Evolutionary conservation across 2,113 vertebrate species (phyloP), one percentile per base, ranked within the genome.

Genomic region (Oreochromis spilurus): DNA sequence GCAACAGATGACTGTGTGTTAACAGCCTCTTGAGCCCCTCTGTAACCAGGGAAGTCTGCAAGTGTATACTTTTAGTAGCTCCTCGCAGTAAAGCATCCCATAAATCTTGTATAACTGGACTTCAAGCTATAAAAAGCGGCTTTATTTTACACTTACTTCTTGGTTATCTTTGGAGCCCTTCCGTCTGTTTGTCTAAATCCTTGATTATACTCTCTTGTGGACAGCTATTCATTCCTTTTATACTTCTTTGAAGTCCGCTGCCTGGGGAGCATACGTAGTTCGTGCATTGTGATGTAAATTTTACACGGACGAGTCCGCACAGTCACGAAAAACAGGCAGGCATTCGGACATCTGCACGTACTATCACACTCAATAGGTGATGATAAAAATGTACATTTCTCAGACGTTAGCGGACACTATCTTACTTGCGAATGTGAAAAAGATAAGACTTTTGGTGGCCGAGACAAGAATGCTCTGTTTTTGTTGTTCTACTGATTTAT

Each of bases 11-110:
- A 90, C 81, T 72, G 81, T 87, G 89, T 87, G 88, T 92, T 94
- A 90, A 90, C 65, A 87, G 90, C 72, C 89, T 88, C 87, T 45
- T 16, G 82, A 93, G 88, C 84, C 82, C 53, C 79, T 91, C 93
- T 93, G 90, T 90, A 92, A 65, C 93, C 87, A 79, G 60, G 79
- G 80, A 70, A 89, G 91, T 85, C 85, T 91, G 89, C 85, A 65
- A 89, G 82, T 85, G 87, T 91, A 93, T 89, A 92, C 93, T 84
- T 94, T 94, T 92, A 93, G 88, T 83, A 94, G 92, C 91, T 89
- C 89, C 88, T 85, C 43, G 85, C 85, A 24, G 84, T 88, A 84
- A 92, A 90, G 90, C 60, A 78, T 88, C 65, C 85, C 82, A 88
- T 94, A 95, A 95, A 95, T 95, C 90, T 89, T 82, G 84, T 57